A percentile compares a stretch with the other conserved stretches of the same genome.
Conservation (phyloP, 2,888 invertebrate genomes). For the Cosmorhoe ocellata region DNA sequence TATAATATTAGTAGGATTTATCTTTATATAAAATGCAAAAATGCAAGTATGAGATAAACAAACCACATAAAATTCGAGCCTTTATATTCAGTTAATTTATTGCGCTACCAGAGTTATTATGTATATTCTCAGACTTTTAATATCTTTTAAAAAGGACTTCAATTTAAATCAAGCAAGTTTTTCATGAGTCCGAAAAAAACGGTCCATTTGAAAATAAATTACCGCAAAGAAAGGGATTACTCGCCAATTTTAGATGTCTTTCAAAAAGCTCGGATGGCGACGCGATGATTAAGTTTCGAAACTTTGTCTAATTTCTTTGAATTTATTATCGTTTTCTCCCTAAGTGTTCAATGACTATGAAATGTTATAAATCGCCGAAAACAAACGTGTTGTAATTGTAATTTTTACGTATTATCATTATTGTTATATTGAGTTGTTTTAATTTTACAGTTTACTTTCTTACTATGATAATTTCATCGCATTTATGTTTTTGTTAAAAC, state of each 20-base stretch:
- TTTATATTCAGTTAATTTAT: slow-evolving; percentile 2
- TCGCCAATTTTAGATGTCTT: slow-evolving; percentile 52
- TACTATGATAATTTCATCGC: too few relatives aligned
- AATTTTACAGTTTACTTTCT: too few relatives aligned
- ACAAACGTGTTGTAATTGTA: too few relatives aligned
- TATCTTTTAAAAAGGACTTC: slow-evolving; percentile 30
- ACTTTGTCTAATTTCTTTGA: slow-evolving; percentile 50
- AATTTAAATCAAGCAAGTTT: slow-evolving; percentile 45
- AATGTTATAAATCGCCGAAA: slow-evolving; percentile 21
- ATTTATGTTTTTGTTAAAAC: too few relatives aligned
- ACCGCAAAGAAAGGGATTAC: slow-evolving; percentile 52
- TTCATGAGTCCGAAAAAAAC: slow-evolving; percentile 39
- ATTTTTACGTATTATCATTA: too few relatives aligned
- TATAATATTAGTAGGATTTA: too few relatives aligned
- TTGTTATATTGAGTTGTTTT: too few relatives aligned
- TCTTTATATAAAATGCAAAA: too few relatives aligned
- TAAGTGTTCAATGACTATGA: slow-evolving; percentile 40
- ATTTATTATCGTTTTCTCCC: slow-evolving; percentile 47
- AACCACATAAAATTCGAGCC: too few relatives aligned
- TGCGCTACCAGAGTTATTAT: not conserved
- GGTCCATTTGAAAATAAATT: slow-evolving; percentile 50
- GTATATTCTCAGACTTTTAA: slow-evolving; percentile 12
- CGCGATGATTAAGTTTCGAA: slow-evolving; percentile 50
- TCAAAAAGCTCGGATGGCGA: slow-evolving; percentile 46
- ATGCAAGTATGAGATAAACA: too few relatives aligned